These are phyloP conservation scores for Helicoverpa zea DNA, from an alignment of 1,140 invertebrate genomes.

Conservation along the genomic window DNA sequence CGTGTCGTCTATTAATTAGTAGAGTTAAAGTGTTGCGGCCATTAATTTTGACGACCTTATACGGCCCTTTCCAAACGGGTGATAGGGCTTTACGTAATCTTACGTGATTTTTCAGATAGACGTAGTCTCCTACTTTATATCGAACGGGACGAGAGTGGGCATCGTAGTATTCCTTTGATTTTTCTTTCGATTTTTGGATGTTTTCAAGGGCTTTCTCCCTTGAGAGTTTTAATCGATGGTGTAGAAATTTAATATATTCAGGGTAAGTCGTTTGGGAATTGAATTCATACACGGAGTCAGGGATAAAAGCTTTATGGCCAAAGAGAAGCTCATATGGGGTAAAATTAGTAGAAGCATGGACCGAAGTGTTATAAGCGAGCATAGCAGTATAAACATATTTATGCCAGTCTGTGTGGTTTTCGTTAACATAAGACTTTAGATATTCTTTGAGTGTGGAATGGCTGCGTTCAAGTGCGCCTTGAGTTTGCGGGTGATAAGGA, in stretches of 20 bases:
- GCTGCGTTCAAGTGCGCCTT: conserved; percentile 29
- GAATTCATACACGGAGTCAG: neutral
- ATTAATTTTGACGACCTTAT: conserved; percentile 34
- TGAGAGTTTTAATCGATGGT: neutral
- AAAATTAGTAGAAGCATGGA: neutral
- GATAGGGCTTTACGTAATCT: conserved; percentile 26
- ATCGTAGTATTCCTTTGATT: conserved; percentile 28
- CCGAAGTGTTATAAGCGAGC: neutral
- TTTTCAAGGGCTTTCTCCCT: conserved; percentile 22
- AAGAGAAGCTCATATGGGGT: conserved; percentile 8
- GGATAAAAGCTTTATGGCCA: conserved; percentile 3
- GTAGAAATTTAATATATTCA: neutral
- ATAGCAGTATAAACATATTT: conserved; percentile 12
- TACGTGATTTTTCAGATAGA: conserved; percentile 15
- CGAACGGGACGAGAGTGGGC: neutral
- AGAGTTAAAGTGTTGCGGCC: conserved; percentile 31
- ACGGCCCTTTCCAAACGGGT: neutral
- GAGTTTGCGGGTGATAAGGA: conserved; percentile 31
- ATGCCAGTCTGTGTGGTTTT: conserved; percentile 8
- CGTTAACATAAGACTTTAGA: conserved; percentile 10
- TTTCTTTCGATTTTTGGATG: conserved; percentile 29
- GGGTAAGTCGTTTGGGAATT: neutral
- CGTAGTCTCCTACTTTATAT: conserved; percentile 28
- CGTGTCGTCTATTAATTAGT: conserved; percentile 38
- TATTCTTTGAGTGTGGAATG: conserved; percentile 35